These are phyloP conservation scores for Macaca mulatta DNA, from an alignment of 2,113 vertebrate genomes.

Conservation along the genomic window DNA sequence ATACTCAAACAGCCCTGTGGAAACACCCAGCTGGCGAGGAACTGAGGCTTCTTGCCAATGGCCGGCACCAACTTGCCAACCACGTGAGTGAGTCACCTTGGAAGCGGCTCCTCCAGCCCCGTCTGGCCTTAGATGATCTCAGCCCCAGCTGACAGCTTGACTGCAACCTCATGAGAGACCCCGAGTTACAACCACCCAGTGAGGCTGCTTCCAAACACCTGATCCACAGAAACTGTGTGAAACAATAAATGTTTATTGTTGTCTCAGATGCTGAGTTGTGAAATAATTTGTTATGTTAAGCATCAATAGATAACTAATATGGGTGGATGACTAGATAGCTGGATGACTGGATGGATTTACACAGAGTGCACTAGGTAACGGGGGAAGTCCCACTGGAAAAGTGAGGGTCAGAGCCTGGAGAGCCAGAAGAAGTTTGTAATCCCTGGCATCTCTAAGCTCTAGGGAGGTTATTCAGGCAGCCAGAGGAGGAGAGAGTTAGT, in stretches of 20 bases:
- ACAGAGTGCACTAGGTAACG: not conserved
- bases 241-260: not conserved
- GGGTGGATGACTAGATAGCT: not conserved
- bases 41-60: not conserved
- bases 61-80: not conserved
- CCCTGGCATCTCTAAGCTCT: not conserved
- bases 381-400: not conserved
- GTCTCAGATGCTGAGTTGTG: not conserved
- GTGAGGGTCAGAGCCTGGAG: not conserved
- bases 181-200: not conserved
- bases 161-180: not conserved
- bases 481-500: not conserved
- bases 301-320: not conserved
- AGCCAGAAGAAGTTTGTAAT: no score
- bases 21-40: not conserved
- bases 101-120: not conserved
- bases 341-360: not conserved
- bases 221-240: not conserved
- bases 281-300: not conserved
- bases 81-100: not conserved
- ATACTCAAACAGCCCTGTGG: not conserved
- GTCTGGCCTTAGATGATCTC: not conserved
- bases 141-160: not conserved
- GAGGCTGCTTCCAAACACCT: not conserved
- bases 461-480: not conserved